Base-by-base conservation (phyloP, 2,797 vertebrate species). In the Poeciliopsis infans region DNA sequence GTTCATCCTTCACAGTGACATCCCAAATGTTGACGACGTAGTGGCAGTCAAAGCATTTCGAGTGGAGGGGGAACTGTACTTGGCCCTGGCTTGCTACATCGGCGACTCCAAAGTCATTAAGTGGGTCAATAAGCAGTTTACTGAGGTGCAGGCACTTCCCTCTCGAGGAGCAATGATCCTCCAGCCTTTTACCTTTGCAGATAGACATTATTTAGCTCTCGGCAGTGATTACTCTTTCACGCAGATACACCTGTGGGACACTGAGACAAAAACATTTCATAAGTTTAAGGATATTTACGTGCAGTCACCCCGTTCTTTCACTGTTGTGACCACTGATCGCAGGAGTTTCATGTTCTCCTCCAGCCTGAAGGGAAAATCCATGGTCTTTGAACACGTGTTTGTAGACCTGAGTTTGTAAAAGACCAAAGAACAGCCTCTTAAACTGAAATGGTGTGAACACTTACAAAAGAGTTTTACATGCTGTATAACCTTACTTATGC, bases 201-300 rank as follows among this genome's bases (percentile, higher is more conserved):
- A 96, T 74, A 96, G 96, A 82, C 95, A 97, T 85, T 99, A 99
- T 91, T 94, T 99, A 41, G 97, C 97, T 72, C 93, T 99, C 77
- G 98, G 98, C 85, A 99, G 98, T 20, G 98, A 99, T 94, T 99
- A 97, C 71, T 97, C 97, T 0, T 99, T 99, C 93, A 98, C 98
- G 69, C 97, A 99, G 93, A 98, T 99, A 79, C 97, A 97, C 93
- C 96, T 97, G 87, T 99, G 98, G 98, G 96, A 99, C 76, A 81
- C 72, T 43, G 96, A 98, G 80, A 96, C 95, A 85, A 96, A 97
- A 91, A 90, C 87, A 10, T 99, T 98, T 76, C 91, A 94, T 66
- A 97, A 98, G 92, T 98, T 99, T 82, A 98, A 98, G 92, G 98
- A 99, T 92, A 96, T 99, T 82, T 99, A 99, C 0, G 97, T 99